Percentiles rank a stretch among this genome's conserved stretches.
These are phyloP conservation scores for Eupithecia subfuscata DNA, from an alignment of 2,888 invertebrate genomes.

Conservation along the genomic window DNA sequence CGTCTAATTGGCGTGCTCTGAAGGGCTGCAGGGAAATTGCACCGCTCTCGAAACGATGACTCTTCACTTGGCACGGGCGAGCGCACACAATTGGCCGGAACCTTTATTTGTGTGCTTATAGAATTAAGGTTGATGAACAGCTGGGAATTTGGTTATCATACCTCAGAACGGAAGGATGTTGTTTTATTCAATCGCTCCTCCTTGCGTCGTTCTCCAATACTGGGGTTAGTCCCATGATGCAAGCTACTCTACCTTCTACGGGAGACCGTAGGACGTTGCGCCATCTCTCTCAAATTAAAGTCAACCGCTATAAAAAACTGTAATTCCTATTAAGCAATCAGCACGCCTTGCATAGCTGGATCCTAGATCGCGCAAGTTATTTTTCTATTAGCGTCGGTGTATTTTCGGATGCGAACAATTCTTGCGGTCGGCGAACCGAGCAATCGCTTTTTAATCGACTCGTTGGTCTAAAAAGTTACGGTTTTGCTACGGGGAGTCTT, in stretches of 20 bases:
- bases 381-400: constrained; percentile 45
- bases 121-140: not conserved
- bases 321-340: constrained; percentile 63
- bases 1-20: constrained; percentile 74
- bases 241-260: not conserved
- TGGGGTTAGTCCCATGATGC: not conserved
- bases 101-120: constrained; percentile 54
- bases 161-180: not conserved
- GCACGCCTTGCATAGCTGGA: constrained; percentile 57
- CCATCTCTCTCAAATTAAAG: not conserved
- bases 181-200: not conserved
- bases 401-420: constrained; percentile 46
- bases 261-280: not conserved
- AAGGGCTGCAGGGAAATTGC: constrained; percentile 73
- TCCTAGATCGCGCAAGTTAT: constrained; percentile 40
- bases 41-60: constrained; percentile 64
- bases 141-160: not conserved
- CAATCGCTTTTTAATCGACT: constrained; percentile 48
- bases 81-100: constrained; percentile 63
- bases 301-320: not conserved
- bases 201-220: not conserved
- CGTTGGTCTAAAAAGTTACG: constrained; percentile 41
- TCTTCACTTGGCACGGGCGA: constrained; percentile 53
- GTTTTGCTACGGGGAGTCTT: constrained; percentile 33
- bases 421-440: constrained; percentile 46